Conservation (phyloP, 2,113 vertebrate species). For the Oplegnathus fasciatus region DNA sequence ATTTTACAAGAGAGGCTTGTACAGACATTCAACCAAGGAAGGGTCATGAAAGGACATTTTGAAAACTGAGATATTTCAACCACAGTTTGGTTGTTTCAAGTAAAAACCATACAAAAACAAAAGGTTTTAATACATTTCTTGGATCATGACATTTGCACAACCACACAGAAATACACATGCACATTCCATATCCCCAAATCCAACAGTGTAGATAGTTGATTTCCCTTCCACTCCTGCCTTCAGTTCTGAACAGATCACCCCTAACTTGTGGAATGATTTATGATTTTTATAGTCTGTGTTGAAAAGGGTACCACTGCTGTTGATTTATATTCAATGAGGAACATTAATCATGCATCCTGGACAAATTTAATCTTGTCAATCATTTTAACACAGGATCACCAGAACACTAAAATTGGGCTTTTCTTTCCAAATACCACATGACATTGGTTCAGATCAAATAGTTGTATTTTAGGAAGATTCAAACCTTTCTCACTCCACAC, state of each 20-base stretch:
- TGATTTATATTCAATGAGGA: background rate
- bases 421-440: background rate
- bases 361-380: background rate
- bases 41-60: conserved; percentile 7
- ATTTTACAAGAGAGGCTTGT: background rate
- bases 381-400: background rate
- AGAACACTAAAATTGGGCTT: background rate
- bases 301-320: background rate
- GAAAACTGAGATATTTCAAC: background rate
- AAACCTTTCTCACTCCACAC: background rate
- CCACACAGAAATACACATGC: background rate
- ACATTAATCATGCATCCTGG: too few species aligned
- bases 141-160: background rate
- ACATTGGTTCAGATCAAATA: background rate
- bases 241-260: background rate
- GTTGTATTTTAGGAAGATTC: background rate
- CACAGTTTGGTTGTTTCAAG: background rate
- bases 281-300: background rate
- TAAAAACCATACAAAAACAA: background rate
- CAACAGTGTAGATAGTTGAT: background rate
- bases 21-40: background rate
- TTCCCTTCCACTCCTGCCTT: background rate
- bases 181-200: conserved; percentile 4
- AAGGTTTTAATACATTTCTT: conserved; percentile 17
- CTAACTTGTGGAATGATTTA: background rate